Evolutionary conservation across 2,113 vertebrate genomes (phyloP).

Genomic region (Cathartes aura): DNA sequence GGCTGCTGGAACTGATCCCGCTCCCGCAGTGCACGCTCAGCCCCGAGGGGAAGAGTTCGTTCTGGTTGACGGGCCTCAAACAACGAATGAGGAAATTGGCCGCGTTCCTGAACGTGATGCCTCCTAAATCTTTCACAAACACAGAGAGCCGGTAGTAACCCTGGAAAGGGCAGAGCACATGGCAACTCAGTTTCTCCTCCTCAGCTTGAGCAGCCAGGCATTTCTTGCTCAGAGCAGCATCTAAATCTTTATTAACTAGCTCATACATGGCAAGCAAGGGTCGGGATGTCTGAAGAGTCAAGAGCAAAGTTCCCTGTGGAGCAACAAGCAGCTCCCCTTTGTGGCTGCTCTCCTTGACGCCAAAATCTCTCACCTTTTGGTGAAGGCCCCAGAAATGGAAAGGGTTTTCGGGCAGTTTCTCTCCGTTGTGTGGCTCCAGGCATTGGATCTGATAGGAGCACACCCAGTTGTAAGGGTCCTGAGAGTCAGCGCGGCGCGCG

Average conservation of each 20-base stretch:
- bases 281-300: slow-evolving; percentile 69
- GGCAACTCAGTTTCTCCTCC: slow-evolving; percentile 74
- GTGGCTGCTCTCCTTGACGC: slow-evolving; percentile 65
- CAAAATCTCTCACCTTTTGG: slow-evolving; percentile 58
- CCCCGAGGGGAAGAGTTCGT: slow-evolving; percentile 74
- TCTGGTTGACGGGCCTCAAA: slow-evolving; percentile 37
- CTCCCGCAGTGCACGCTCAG: slow-evolving; percentile 76
- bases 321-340: slow-evolving; percentile 61
- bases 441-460: slow-evolving; percentile 82
- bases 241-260: slow-evolving; percentile 68
- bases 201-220: slow-evolving; percentile 79
- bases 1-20: slow-evolving; percentile 70
- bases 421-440: slow-evolving; percentile 28
- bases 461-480: slow-evolving; percentile 73
- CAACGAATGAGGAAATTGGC: slow-evolving; percentile 81
- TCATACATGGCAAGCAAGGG: slow-evolving; percentile 76
- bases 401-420: slow-evolving; percentile 77
- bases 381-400: slow-evolving; percentile 82
- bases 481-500: slow-evolving; percentile 49
- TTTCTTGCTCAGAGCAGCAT: slow-evolving; percentile 65
- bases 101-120: slow-evolving; percentile 69
- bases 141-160: slow-evolving; percentile 79
- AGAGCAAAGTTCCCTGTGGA: slow-evolving; percentile 53
- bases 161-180: slow-evolving; percentile 72
- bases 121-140: slow-evolving; percentile 79